These are phyloP conservation scores for Proctacanthus coquilletti DNA, from an alignment of 1,140 invertebrate species.

Conservation along the genomic window DNA sequence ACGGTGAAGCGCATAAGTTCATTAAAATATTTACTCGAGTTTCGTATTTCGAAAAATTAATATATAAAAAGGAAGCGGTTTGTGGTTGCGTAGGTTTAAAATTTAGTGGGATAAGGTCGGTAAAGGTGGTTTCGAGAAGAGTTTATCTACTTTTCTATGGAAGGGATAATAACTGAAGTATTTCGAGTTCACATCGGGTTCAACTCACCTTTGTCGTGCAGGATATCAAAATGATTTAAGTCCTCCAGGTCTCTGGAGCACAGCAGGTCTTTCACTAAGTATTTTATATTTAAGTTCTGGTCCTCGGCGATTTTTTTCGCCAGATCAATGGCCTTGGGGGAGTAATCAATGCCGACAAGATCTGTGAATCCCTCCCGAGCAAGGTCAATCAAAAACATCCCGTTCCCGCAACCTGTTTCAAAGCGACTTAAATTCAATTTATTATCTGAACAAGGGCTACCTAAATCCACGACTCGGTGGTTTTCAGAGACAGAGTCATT, in stretches of 20 bases:
- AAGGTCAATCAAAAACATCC: constrained; percentile 63
- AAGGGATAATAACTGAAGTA: no score
- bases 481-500: constrained; percentile 27
- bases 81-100: no score
- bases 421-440: background rate
- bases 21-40: no score
- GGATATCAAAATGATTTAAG: constrained; percentile 40
- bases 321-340: constrained; percentile 55
- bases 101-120: no score
- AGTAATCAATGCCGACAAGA: constrained; percentile 74
- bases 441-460: constrained; percentile 13
- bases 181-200: constrained; percentile 23
- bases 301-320: constrained; percentile 46
- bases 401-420: constrained; percentile 76
- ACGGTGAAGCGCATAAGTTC: no score
- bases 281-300: constrained; percentile 37
- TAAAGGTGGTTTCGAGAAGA: no score
- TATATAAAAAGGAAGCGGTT: no score
- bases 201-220: constrained; percentile 79
- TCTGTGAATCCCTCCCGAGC: constrained; percentile 55
- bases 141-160: no score
- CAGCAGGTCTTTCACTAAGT: constrained; percentile 31
- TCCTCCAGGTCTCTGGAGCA: constrained; percentile 6
- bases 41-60: no score
- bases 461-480: constrained; percentile 46